A percentile compares a stretch with the other conserved stretches of the same genome.
Conservation (phyloP, 2,797 vertebrate genomes). For the Scolopax bukidnonensis region DNA sequence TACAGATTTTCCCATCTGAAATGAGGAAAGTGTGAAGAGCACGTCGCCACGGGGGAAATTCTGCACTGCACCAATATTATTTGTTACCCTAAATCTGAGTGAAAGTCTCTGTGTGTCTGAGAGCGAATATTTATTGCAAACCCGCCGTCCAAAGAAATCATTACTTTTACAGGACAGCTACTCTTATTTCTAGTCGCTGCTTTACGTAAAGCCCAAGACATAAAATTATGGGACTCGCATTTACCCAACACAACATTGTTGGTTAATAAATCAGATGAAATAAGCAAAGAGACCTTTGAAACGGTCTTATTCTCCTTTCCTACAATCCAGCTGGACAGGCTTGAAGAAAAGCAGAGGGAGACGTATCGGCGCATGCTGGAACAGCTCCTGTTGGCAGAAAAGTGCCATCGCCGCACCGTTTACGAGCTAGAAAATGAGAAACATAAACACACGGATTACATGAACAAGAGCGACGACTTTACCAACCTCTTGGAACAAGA, state of each 20-base stretch:
- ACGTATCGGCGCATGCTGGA: conserved; percentile 97
- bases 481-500: conserved; percentile 97
- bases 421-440: conserved; percentile 92
- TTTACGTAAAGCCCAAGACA: background rate
- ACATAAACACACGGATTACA: conserved; percentile 93
- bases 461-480: conserved; percentile 98
- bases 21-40: background rate
- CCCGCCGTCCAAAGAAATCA: background rate
- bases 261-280: conserved; percentile 43
- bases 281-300: conserved; percentile 30
- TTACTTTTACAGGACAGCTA: background rate
- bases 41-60: background rate
- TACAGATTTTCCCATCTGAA: background rate
- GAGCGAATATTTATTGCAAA: background rate
- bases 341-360: conserved; percentile 94
- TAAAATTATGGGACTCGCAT: background rate
- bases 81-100: background rate
- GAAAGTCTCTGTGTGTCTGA: background rate
- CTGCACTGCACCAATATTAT: background rate
- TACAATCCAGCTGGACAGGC: conserved; percentile 87
- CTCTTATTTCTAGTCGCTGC: conserved; percentile 9
- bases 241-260: conserved; percentile 15
- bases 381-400: conserved; percentile 94
- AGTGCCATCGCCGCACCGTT: conserved; percentile 93
- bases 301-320: conserved; percentile 34